Evolutionary conservation across 2,888 invertebrate genomes (phyloP).

Genomic region (Thereva nobilitata): DNA sequence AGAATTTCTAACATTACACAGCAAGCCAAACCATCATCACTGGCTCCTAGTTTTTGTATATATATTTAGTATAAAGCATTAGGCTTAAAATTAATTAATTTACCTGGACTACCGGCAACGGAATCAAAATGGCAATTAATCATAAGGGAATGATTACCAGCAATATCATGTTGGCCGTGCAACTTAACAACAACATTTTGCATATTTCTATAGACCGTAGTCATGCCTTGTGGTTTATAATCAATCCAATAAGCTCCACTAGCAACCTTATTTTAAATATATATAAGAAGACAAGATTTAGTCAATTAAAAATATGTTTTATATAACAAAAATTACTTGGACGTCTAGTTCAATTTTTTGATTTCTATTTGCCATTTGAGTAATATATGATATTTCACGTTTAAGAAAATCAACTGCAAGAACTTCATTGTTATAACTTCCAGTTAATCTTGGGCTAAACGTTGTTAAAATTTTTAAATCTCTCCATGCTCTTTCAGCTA

Average conservation of each 20-base stretch:
- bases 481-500: conserved; percentile 68
- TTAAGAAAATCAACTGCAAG: conserved; percentile 66
- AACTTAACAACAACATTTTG: conserved; percentile 79
- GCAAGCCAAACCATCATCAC: conserved; percentile 58
- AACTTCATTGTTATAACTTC: conserved; percentile 82
- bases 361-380: conserved; percentile 60
- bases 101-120: conserved; percentile 84
- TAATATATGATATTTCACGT: conserved; percentile 61
- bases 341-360: conserved; percentile 69
- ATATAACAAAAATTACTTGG: conserved; percentile 57
- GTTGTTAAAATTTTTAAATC: conserved; percentile 67
- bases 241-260: conserved; percentile 76
- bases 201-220: conserved; percentile 80
- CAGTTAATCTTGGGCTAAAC: conserved; percentile 68
- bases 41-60: conserved; percentile 47
- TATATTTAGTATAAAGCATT: too few species aligned
- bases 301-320: not conserved
- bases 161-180: conserved; percentile 62
- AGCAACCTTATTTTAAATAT: conserved; percentile 52
- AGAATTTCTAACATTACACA: conserved; percentile 71
- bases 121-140: conserved; percentile 93
- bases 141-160: conserved; percentile 65
- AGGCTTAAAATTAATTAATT: conserved; percentile 21
- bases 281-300: not conserved
- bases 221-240: conserved; percentile 75